Evolutionary conservation across 2,113 vertebrate genomes (phyloP).

Genomic region (Petaurus breviceps): DNA sequence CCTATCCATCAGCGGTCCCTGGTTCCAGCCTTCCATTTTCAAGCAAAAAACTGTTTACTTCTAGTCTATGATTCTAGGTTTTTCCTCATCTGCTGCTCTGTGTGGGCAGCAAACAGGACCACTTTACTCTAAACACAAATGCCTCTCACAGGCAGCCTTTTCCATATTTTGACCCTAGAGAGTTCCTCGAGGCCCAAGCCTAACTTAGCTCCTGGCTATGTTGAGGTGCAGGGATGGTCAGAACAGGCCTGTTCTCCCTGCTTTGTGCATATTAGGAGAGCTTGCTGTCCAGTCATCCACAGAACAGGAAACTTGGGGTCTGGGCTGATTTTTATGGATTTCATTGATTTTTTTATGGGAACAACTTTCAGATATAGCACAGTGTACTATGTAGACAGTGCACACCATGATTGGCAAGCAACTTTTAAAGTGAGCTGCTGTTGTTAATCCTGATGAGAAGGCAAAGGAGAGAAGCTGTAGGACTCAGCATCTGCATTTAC

Average conservation of each 20-base stretch:
- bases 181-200: not conserved
- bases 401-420: not conserved
- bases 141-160: constrained; percentile 4
- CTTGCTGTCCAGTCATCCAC: not conserved
- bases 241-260: not conserved
- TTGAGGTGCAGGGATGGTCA: not conserved
- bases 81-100: constrained; percentile 8
- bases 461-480: not conserved
- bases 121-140: not conserved
- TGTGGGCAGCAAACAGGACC: not conserved
- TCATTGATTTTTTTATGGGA: constrained; percentile 9
- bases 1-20: not conserved
- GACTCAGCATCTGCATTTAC: not conserved
- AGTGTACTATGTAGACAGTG: not conserved
- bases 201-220: not conserved
- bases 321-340: not conserved
- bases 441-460: not conserved
- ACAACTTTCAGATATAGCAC: not conserved
- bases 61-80: not conserved
- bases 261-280: not conserved
- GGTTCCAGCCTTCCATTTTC: not conserved
- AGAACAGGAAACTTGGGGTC: not conserved
- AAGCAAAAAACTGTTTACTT: not conserved
- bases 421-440: not conserved
- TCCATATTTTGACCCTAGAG: not conserved